Base-by-base conservation (phyloP, 2,888 invertebrate species). In the Nephrotoma flavescens region DNA sequence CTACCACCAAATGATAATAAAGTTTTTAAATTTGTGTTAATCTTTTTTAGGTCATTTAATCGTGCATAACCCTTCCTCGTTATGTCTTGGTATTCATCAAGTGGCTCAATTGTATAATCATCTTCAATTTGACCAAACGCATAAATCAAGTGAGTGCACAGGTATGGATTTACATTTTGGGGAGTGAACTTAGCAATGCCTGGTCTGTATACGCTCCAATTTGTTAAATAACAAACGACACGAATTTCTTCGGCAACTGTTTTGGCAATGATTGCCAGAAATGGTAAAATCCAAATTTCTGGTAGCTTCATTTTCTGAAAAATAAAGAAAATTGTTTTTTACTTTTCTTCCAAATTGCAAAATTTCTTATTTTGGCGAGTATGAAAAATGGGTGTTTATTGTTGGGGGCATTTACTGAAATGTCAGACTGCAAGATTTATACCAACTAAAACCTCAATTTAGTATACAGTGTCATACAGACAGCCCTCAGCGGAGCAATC, bases 11-110 rank as follows among this genome's bases (percentile, higher is more conserved):
- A 96, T 11, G 98, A 98, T 88, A 98, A 93, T 92, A 98, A 92
- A 0, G 97, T 97, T 92, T 97, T 97, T 90, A 98, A 91, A 88
- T 97, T 95, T 91, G 96, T 97, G 92, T 98, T 98, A 93, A 97
- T 97, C 0, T 97, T 96, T 92, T 98, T 98, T 87, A 98, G 93
- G 0, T 97, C 97, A 71, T 95, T 97, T 92, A 98, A 98, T 92
- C 98, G 97, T 41, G 97, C 96, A 91, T 97, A 98, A 83, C 98
- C 98, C 90, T 97, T 97, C 94, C 97, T 97, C 90, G 98, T 97
- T 90, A 98, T 96, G 91, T 98, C 98, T 92, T 98, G 98, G 91
- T 98, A 98, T 90, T 97, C 97, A 92, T 98, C 45, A 0, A 97
- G 98, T 0, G 97, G 97, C 89, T 97, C 96, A 89, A 98, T 93